These are phyloP conservation scores for Lamellibrachia luymesi DNA, from an alignment of 1,140 invertebrate genomes.

Conservation along the genomic window DNA sequence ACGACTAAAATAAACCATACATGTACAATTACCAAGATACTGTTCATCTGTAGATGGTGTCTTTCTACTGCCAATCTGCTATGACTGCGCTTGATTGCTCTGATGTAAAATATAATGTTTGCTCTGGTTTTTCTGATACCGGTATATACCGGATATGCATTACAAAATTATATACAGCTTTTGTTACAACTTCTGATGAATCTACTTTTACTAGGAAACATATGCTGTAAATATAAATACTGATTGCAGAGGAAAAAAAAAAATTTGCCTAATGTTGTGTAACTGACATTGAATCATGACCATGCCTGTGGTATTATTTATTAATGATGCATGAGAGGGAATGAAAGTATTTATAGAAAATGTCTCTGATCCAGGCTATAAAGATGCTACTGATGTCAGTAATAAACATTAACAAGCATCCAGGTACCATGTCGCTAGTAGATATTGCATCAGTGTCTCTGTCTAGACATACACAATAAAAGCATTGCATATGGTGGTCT, in stretches of 20 bases:
- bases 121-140: background rate
- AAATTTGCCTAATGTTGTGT: background rate
- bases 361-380: background rate
- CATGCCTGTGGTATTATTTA: background rate
- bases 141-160: background rate
- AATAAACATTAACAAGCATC: background rate
- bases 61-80: background rate
- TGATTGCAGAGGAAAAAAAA: background rate
- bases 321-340: background rate
- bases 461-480: background rate
- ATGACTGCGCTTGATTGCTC: background rate
- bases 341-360: background rate
- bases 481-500: background rate
- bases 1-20: background rate
- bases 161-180: background rate
- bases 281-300: background rate
- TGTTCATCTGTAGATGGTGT: background rate
- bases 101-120: background rate
- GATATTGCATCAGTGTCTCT: background rate
- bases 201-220: background rate
- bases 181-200: background rate
- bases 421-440: background rate
- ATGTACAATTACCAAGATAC: background rate
- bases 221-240: background rate
- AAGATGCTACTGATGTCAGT: background rate